phyloP scores from a whole-genome alignment of 2,797 vertebrate genomes.

The Margarornis squamiger region DNA sequence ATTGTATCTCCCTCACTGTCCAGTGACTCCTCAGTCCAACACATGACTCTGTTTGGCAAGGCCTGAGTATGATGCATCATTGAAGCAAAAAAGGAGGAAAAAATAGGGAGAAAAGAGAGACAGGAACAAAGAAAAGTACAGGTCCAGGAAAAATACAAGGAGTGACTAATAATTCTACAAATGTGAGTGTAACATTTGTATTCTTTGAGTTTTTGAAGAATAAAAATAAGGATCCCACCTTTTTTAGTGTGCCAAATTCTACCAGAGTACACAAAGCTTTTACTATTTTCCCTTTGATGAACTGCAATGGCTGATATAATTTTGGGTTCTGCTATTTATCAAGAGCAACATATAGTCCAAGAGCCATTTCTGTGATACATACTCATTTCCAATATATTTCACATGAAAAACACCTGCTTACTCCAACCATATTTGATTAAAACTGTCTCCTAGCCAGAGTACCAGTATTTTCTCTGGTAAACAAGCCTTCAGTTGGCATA shows the following conservation, averaged over 20 bases:
- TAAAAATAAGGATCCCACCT: not conserved
- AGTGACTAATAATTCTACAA: not conserved
- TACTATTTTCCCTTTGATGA: constrained; percentile 7
- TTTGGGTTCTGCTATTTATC: constrained; percentile 45
- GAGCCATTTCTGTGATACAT: constrained; percentile 48
- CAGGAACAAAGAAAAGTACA: not conserved
- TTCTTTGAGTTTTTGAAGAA: not conserved
- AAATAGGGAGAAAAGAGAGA: not conserved
- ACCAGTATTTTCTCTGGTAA: constrained; percentile 51
- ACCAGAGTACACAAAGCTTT: not conserved
- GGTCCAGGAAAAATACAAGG: not conserved
- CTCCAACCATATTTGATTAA: constrained; percentile 53
- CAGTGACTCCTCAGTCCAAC: not conserved
- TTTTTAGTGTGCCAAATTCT: not conserved
- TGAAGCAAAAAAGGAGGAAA: not conserved
- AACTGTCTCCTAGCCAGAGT: constrained; percentile 32
- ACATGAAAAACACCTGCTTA: constrained; percentile 55
- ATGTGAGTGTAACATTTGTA: not conserved
- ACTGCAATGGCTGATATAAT: not conserved
- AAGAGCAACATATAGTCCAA: constrained; percentile 26
- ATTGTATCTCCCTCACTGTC: not conserved
- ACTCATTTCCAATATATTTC: constrained; percentile 39
- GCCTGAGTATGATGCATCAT: not conserved
- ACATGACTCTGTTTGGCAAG: not conserved
- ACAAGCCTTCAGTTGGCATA: constrained; percentile 46